Percentiles rank a stretch among this genome's conserved stretches.
Conservation (phyloP, 2,888 invertebrate genomes). For the Drosophila longiperda region DNA sequence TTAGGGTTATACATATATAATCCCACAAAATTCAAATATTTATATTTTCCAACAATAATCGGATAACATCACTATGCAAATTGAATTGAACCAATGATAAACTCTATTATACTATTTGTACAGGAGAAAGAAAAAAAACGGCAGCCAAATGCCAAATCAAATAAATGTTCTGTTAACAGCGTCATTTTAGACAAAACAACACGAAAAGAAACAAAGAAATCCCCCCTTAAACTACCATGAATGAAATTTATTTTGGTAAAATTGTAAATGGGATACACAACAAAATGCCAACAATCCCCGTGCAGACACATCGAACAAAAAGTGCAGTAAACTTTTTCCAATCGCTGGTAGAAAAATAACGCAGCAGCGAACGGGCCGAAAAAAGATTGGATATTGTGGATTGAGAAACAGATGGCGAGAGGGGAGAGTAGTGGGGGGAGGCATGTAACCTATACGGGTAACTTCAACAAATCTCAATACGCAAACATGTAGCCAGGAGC, state of each 20-base stretch:
- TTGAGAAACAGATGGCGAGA: neutral
- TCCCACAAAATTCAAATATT: neutral
- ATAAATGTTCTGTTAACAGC: conserved; percentile 44
- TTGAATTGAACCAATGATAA: neutral
- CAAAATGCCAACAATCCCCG: conserved; percentile 32
- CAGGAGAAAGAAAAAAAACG: neutral
- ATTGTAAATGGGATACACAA: conserved; percentile 34
- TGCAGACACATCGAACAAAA: conserved; percentile 33
- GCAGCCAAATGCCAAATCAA: conserved; percentile 24
- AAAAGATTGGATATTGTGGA: neutral
- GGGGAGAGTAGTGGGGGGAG: neutral
- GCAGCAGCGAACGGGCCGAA: conserved; percentile 32
- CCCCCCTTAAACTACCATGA: conserved; percentile 28
- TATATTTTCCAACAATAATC: neutral
- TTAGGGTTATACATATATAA: neutral
- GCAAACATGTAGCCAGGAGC: conserved; percentile 61
- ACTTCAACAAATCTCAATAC: conserved; percentile 74
- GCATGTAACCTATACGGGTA: conserved; percentile 54
- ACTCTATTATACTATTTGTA: neutral
- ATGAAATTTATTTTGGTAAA: conserved; percentile 43
- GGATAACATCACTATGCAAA: neutral
- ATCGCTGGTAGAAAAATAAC: conserved; percentile 47
- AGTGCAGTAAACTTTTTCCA: conserved; percentile 45
- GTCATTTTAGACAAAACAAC: conserved; percentile 2
- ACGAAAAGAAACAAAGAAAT: neutral